Percentiles rank a stretch among this genome's conserved stretches.
Evolutionary conservation across 2,113 vertebrate species (phyloP).

Genomic region (Canis aureus): DNA sequence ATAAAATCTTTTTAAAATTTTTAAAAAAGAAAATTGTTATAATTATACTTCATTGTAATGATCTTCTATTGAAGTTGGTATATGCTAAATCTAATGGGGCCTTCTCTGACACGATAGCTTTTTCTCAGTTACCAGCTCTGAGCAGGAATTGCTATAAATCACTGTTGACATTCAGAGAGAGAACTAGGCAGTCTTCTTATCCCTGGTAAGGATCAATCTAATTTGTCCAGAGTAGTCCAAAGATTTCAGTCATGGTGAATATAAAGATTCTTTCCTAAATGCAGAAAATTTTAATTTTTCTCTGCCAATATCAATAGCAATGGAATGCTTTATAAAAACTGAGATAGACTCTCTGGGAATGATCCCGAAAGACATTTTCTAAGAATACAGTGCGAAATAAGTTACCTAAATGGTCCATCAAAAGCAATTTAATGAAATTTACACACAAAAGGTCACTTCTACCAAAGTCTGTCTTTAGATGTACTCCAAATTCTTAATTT

Average conservation of each 20-base stretch:
- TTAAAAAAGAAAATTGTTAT: not conserved
- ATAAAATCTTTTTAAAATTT: too few relatives aligned
- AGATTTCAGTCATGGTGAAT: not conserved
- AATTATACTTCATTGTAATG: not conserved
- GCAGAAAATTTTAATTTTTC: not conserved
- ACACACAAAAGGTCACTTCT: not conserved
- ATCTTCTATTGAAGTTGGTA: not conserved
- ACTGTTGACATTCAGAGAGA: not conserved
- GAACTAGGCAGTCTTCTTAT: not conserved
- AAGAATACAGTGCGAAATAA: not conserved
- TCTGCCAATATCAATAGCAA: not conserved
- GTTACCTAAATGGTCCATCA: not conserved
- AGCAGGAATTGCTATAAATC: not conserved
- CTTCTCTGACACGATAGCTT: not conserved
- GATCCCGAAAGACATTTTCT: not conserved
- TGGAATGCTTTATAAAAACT: not conserved
- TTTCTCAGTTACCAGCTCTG: not conserved
- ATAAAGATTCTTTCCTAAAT: slow-evolving; percentile 3
- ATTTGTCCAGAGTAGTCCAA: not conserved
- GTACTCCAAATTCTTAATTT: not conserved
- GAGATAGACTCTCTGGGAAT: not conserved
- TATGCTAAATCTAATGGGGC: not conserved
- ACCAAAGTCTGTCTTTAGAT: not conserved
- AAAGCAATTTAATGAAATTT: slow-evolving; percentile 30
- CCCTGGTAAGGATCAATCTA: not conserved